Evolutionary conservation across 2,113 vertebrate genomes (phyloP).

Genomic region (Rhinichthys klamathensis): DNA sequence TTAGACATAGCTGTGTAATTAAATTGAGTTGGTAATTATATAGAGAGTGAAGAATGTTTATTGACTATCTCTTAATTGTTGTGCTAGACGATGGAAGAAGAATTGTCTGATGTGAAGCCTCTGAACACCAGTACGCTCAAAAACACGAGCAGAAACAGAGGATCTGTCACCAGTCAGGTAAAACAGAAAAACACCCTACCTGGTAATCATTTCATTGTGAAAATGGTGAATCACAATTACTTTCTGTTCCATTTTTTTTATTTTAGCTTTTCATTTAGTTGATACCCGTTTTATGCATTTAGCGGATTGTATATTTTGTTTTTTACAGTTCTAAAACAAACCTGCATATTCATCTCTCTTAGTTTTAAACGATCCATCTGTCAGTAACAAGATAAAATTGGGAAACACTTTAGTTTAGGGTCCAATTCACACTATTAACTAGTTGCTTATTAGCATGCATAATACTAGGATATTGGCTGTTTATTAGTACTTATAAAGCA

Average conservation of each 20-base stretch:
- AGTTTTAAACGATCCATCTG: neutral
- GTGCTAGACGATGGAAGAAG: slow-evolving; percentile 42
- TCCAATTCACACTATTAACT: no score
- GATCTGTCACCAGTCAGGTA: slow-evolving; percentile 71
- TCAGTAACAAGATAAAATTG: neutral
- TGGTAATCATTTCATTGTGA: neutral
- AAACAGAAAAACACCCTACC: neutral
- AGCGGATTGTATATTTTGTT: neutral
- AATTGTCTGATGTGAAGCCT: slow-evolving; percentile 2
- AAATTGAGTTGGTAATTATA: neutral
- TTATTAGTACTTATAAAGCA: no score
- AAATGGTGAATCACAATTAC: neutral
- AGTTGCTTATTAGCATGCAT: no score
- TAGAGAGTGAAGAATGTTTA: neutral
- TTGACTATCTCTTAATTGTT: slow-evolving; percentile 3
- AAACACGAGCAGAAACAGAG: slow-evolving; percentile 44
- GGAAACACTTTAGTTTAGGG: no score
- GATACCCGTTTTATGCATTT: neutral
- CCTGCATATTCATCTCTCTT: neutral
- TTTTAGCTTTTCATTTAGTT: neutral
- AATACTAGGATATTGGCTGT: no score
- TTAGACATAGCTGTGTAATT: neutral
- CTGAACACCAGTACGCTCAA: slow-evolving; percentile 41
- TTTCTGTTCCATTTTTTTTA: neutral
- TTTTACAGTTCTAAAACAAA: neutral